Evolutionary conservation across 2,113 vertebrate species (phyloP), one percentile per base, ranked within the genome.

Genomic region (Poicephalus gulielmi): DNA sequence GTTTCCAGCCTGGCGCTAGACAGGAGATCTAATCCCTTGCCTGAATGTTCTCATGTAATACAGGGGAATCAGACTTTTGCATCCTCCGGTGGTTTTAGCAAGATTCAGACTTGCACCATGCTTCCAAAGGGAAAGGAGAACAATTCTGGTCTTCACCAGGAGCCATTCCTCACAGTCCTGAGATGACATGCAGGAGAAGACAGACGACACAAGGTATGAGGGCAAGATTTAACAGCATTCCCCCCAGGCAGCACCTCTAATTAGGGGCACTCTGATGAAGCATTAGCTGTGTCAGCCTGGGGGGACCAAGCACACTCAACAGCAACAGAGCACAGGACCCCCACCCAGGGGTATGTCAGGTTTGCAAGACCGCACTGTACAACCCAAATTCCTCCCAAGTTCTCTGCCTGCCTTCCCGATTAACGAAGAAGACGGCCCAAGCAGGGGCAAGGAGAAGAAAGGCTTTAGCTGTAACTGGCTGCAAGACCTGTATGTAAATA

Each of bases 121-220:
- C 28, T 57, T 75, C 14, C 33, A 43, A 88, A 88, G 50, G 33
- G 70, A 66, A 41, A 73, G 8, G 1, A 88, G 31, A 37, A 53
- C 1, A 0, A 52, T 46, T 35, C 55, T 17, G 28, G 41, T 46
- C 75, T 76, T 70, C 37, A 46, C 43, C 49, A 41, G 28, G 20
- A 25, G 19, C 9, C 17, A 16, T 27, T 69, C 43, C 55, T 30
- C 20, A 25, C 3, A 6, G 10, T 15, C 62, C 43, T 5, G 12
- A 76, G 69, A 31, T 3, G 24, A 86, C 30, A 12, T 1, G 5
- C 3, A 0, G 27, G 35, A 39, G 22, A 64, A 50, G 24, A 81
- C 4, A 2, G 13, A 80, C 68, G 17, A 14, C 1, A 8, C 68
- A 64, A 69, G 37, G 27, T 30, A 39, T 0, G 0, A 44, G 24